A percentile compares a stretch with the other conserved stretches of the same genome.
These are phyloP conservation scores for Periphyllus acericola DNA, from an alignment of 2,888 invertebrate species.

Conservation along the genomic window DNA sequence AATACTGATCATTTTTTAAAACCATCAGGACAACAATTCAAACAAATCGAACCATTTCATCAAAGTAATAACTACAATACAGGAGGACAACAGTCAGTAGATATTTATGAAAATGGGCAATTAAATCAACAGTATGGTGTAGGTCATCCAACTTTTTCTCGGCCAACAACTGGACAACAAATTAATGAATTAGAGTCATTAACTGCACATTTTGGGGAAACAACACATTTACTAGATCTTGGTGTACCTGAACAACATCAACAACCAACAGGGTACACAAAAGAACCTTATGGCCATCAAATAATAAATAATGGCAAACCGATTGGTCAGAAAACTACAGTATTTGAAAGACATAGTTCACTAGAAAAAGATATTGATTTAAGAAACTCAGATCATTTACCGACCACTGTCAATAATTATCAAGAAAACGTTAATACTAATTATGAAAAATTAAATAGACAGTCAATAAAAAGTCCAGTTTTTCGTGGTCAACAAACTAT, in stretches of 20 bases:
- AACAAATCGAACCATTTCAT: neutral
- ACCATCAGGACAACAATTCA: neutral
- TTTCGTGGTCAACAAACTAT: conserved; percentile 38
- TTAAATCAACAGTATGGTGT: conserved; percentile 4
- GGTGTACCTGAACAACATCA: neutral
- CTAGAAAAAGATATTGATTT: conserved; percentile 41
- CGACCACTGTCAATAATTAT: neutral
- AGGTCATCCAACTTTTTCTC: neutral
- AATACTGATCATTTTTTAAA: neutral
- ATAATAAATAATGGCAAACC: conserved; percentile 5
- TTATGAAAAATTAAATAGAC: neutral
- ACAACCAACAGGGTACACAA: neutral
- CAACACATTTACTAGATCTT: conserved; percentile 27
- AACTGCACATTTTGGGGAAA: conserved; percentile 16
- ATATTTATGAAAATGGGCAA: neutral
- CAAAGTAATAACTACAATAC: conserved; percentile 25
- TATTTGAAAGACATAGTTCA: conserved; percentile 24
- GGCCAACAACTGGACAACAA: conserved; percentile 12
- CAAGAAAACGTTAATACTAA: neutral
- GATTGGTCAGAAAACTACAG: neutral
- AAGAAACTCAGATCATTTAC: neutral
- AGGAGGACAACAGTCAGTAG: conserved; percentile 1
- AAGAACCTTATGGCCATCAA: neutral
- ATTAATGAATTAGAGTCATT: conserved; percentile 28
- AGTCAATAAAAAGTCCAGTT: neutral